Evolutionary conservation across 2,888 invertebrate genomes (phyloP).

Genomic region (Sarcophaga subvicina): DNA sequence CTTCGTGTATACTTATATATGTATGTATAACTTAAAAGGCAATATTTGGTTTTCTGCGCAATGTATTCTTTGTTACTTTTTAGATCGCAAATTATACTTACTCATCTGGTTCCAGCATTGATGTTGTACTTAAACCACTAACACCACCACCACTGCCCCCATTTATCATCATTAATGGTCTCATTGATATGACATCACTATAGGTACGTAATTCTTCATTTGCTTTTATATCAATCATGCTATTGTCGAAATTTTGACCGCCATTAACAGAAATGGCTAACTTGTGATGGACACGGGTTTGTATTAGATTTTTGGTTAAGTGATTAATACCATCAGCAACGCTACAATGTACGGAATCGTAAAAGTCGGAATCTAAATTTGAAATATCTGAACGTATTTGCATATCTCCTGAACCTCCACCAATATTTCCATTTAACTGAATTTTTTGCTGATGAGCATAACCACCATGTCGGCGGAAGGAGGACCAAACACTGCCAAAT

Average conservation of each 20-base stretch:
- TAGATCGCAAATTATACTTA: slow-evolving; percentile 73
- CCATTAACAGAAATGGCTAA: slow-evolving; percentile 71
- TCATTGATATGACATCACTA: slow-evolving; percentile 89
- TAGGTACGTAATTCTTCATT: slow-evolving; percentile 77
- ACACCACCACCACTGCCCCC: slow-evolving; percentile 71
- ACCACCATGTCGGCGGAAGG: slow-evolving; percentile 88
- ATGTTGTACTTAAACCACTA: slow-evolving; percentile 69
- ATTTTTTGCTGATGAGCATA: slow-evolving; percentile 73
- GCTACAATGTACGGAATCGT: slow-evolving; percentile 78
- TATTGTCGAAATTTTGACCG: slow-evolving; percentile 71
- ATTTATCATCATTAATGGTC: slow-evolving; percentile 78
- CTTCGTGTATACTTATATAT: no score
- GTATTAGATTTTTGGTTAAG: slow-evolving; percentile 80
- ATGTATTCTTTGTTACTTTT: no score
- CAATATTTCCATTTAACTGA: slow-evolving; percentile 74
- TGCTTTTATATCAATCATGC: slow-evolving; percentile 67
- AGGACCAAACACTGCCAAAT: slow-evolving; percentile 98
- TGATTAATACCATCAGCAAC: slow-evolving; percentile 81
- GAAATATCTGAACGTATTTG: slow-evolving; percentile 35
- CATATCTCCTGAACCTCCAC: slow-evolving; percentile 34
- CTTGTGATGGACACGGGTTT: slow-evolving; percentile 73
- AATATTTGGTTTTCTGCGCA: no score
- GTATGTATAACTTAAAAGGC: no score
- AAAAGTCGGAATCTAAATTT: slow-evolving; percentile 72
- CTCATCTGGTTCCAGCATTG: slow-evolving; percentile 75